Base-by-base conservation (phyloP, 2,888 invertebrate genomes). In the Trissolcus japonicus region DNA sequence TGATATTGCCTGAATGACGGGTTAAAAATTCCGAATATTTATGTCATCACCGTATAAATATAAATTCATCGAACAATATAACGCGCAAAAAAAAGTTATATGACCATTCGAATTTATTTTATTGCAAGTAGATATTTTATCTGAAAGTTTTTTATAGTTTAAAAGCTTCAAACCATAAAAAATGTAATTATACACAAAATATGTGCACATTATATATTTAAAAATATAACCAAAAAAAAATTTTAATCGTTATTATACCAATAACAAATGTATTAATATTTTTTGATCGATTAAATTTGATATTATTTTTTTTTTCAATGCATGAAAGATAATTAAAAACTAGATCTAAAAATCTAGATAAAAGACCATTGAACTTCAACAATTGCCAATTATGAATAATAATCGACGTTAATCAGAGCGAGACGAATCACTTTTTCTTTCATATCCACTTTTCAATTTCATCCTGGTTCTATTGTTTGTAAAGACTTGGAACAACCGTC, bases 371-470 rank as follows among this genome's bases (percentile, higher is more conserved):
- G 56, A 62, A 71, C 71, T 71, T 57, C 41, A 35, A 21, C 13
- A 13, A 6, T 63, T 62, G 43, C 46, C 35, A 71, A 71, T 63
- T 7, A 35, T 35, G 35, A 35, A 35, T 35, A 53, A 63, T 65
- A 65, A 62, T 55, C 43, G 14, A 11, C 7, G 61, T 48, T 73
- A 73, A 65, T 73, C 60, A 73, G 73, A 73, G 65, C 73, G 60
- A n/a, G 55, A 50, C 63, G 54, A 72, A 59, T 72, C 59, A 65
- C 65, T 72, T 54, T 53, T 65, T 65, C 63, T 72, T 72, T 59
- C 46, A 14, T 63, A 9, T 60, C 50, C 9, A 25, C 41, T 60
- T 54, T 25, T 43, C n/a, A 46, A 46, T 46, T 46, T 46, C 46
- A 46, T 16, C 46, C 46, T 16, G n/a, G 16, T n/a, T 46, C 46